Evolutionary conservation across 2,797 vertebrate species (phyloP).

Genomic region (Crenuchus spilurus): DNA sequence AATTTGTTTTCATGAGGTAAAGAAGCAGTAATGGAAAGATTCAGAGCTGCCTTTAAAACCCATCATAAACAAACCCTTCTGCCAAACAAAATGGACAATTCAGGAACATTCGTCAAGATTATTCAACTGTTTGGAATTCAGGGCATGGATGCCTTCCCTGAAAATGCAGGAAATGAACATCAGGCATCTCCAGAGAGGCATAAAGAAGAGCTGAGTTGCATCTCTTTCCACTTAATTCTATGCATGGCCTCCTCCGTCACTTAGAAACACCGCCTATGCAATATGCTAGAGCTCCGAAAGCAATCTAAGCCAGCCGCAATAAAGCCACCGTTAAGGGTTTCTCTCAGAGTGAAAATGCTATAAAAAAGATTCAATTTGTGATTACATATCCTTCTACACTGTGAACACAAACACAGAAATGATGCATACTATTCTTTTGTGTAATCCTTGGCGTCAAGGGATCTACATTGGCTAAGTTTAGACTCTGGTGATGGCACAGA

Average conservation of each 20-base stretch:
- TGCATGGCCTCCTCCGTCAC: conserved; percentile 1
- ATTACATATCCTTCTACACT: conserved; percentile 15
- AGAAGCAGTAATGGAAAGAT: neutral
- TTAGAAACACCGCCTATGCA: conserved; percentile 7
- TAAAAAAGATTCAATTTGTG: conserved; percentile 30
- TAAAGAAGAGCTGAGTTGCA: conserved; percentile 20
- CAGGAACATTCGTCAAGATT: neutral
- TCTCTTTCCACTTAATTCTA: conserved; percentile 8
- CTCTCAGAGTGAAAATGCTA: neutral
- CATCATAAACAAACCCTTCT: neutral
- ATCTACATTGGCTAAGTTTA: neutral
- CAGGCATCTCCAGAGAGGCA: neutral
- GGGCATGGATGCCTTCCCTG: neutral
- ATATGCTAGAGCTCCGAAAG: neutral
- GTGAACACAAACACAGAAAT: conserved; percentile 9
- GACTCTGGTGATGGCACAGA: neutral
- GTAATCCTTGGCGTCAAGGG: neutral
- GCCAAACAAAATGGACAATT: neutral
- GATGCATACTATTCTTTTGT: conserved; percentile 8
- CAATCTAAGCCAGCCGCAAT: neutral
- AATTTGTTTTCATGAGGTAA: neutral
- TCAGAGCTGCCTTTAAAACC: neutral
- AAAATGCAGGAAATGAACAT: neutral
- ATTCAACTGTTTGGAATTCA: conserved; percentile 9
- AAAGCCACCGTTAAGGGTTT: neutral